phyloP scores from a whole-genome alignment of 2,113 vertebrate species.

The Microcebus jonahi region DNA sequence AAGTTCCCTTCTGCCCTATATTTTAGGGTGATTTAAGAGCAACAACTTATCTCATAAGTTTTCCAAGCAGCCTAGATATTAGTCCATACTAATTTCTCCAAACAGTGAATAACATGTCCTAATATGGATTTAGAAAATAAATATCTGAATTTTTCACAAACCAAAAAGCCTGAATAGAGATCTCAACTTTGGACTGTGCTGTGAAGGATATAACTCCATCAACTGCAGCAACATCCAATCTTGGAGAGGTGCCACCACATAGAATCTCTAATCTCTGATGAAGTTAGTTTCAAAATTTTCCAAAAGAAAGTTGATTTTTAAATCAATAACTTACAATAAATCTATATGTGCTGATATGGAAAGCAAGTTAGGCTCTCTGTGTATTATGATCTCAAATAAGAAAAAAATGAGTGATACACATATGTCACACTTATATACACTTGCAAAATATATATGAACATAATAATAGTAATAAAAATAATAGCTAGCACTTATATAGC shows the following conservation, averaged over 20 bases:
- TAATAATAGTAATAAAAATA: conserved; percentile 65
- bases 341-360: not conserved
- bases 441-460: conserved; percentile 47
- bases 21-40: not conserved
- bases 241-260: not conserved
- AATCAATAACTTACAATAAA: conserved; percentile 23
- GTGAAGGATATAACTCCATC: not conserved
- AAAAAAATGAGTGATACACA: not conserved
- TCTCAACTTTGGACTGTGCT: not conserved
- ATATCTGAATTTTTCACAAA: not conserved
- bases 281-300: not conserved
- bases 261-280: not conserved
- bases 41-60: conserved; percentile 3
- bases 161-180: not conserved
- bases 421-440: not conserved
- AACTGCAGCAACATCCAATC: not conserved
- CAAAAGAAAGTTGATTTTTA: conserved; percentile 18
- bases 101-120: conserved; percentile 6
- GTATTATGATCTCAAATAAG: conserved; percentile 14
- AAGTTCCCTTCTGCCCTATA: not conserved
- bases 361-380: not conserved
- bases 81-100: not conserved
- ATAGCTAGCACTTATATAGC: conserved; percentile 65
- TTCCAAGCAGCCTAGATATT: conserved; percentile 46
- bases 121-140: conserved; percentile 45